Evolutionary conservation across 2,113 vertebrate species (phyloP), one percentile per base, ranked within the genome.

Genomic region (Otolemur garnettii): DNA sequence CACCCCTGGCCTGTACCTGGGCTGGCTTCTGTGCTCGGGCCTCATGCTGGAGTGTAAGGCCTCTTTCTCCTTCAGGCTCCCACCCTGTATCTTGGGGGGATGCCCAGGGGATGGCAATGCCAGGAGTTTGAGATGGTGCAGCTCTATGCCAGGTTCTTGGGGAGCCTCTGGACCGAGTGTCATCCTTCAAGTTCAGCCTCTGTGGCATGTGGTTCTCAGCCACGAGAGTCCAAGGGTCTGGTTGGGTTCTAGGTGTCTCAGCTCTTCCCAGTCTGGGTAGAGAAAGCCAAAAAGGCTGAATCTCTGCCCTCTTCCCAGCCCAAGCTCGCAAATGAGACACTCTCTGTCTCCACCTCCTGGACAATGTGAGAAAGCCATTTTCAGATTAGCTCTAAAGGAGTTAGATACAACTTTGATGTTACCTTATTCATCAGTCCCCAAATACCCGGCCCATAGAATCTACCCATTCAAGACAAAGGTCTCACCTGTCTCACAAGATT

Each of bases 31-130:
- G 99, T 71, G 98, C 98, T 98, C 98, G 98, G 33, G 99, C 99
- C 96, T 98, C 98, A 0, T 99, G 99, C 98, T 99, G 98, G 98
- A 99, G 99, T 82, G 98, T 99, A 99, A 99, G 99, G 98, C 97
- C 98, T 93, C 78, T 96, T 98, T 98, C 96, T 75, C 91, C 92
- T 96, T 82, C 96, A 57, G 13, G 79, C 4, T 79, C n/a, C 85
- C 74, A 35, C 69, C 89, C 4, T 17, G 30, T 77, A 6, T 91
- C 53, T 64, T 85, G n/a, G 50, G 22, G 80, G 57, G 59, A 10
- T 5, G 59, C 72, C 0, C 21, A 50, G 45, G 18, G 50, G 93
- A 86, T 69, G 69, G 74, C 38, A 2, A 33, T 86, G 57, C 68
- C 7, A 0, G 55, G 64, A 92, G n/a, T n/a, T 79, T 24, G 53